phyloP scores from a whole-genome alignment of 2,797 vertebrate species.

The Anomalospiza imberbis region DNA sequence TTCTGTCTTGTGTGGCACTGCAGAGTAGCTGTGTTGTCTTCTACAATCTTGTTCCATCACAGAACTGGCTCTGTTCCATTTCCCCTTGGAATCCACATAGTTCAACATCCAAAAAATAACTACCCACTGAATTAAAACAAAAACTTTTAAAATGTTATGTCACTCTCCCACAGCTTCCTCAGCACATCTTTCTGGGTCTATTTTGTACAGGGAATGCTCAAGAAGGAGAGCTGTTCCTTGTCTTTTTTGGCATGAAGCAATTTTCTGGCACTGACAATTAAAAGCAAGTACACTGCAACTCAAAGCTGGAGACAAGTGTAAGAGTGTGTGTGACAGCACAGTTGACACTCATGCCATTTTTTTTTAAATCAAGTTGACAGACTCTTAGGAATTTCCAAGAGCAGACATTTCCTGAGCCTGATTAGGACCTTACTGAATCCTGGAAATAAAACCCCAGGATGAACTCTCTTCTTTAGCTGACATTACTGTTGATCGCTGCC shows the following conservation, averaged over 20 bases:
- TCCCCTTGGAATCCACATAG: neutral
- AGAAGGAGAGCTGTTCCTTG: neutral
- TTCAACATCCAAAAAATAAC: neutral
- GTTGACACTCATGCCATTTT: neutral
- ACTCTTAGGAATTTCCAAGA: neutral
- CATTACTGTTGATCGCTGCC: constrained; percentile 13
- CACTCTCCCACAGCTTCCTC: neutral
- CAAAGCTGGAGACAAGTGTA: neutral
- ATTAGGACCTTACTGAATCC: neutral
- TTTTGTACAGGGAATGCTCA: neutral
- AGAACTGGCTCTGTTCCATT: neutral
- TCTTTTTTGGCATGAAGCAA: neutral
- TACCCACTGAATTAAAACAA: neutral
- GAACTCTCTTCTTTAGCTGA: neutral
- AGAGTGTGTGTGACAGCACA: neutral
- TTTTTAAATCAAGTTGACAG: neutral
- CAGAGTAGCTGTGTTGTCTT: neutral
- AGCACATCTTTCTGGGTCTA: neutral
- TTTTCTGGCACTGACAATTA: neutral
- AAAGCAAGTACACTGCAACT: neutral
- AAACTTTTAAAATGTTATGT: neutral
- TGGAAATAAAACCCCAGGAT: constrained; percentile 5
- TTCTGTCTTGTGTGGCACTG: neutral
- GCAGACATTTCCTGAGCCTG: neutral
- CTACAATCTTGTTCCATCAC: neutral